Evolutionary conservation across 2,113 vertebrate species (phyloP).

Genomic region (Neofelis nebulosa): DNA sequence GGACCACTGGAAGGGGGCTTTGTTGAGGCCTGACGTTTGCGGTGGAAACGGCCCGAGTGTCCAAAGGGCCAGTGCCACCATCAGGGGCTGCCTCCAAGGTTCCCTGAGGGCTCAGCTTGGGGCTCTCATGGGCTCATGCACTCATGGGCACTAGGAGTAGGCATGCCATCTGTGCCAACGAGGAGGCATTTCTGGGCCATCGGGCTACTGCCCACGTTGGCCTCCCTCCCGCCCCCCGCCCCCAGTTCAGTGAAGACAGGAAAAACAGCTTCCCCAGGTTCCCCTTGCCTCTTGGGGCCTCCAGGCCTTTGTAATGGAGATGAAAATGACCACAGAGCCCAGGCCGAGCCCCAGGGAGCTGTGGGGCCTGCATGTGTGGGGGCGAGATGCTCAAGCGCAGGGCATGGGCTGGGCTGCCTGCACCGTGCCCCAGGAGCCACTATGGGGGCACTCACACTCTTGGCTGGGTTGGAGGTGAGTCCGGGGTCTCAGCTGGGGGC

Average conservation of each 20-base stretch:
- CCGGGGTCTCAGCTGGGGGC: not conserved
- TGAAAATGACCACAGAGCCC: not conserved
- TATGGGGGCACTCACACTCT: accelerated
- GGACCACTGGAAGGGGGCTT: not conserved
- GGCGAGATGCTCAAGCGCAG: not conserved
- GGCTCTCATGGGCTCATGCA: no score
- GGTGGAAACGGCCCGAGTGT: no score
- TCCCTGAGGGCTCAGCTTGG: no score
- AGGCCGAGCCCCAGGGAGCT: not conserved
- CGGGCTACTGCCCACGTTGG: accelerated
- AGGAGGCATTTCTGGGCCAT: not conserved
- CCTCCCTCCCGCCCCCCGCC: not conserved
- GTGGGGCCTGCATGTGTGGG: accelerated
- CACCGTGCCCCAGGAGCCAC: not conserved
- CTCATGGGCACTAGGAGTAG: accelerated
- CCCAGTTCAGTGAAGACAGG: not conserved
- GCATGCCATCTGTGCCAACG: accelerated
- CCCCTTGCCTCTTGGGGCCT: not conserved
- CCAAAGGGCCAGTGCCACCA: accelerated
- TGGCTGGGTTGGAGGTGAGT: not conserved
- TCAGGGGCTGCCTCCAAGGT: not conserved
- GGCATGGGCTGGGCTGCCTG: not conserved
- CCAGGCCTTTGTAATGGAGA: not conserved
- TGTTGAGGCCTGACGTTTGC: not conserved
- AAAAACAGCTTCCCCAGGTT: accelerated